Evolutionary conservation across 2,113 vertebrate species (phyloP).

Genomic region (Atrichornis clamosus): DNA sequence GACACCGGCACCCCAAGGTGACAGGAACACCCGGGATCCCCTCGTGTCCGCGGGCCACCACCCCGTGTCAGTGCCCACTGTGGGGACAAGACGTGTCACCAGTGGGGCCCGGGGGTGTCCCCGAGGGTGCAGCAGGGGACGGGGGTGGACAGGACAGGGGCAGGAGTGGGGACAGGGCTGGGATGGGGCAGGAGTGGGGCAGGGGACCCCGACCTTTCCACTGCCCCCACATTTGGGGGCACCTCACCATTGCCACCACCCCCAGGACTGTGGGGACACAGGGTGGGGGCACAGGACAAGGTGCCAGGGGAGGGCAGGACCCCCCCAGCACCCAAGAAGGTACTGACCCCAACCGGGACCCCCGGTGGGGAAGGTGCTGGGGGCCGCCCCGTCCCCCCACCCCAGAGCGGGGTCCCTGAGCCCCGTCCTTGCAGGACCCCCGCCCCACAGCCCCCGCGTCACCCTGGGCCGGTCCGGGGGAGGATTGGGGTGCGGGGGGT

Average conservation of each 20-base stretch:
- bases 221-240: background rate
- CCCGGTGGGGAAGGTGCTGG: background rate
- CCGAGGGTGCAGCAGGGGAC: background rate
- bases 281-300: background rate
- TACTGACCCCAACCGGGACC: background rate
- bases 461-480: background rate
- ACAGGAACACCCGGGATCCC: background rate
- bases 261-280: background rate
- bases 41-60: accelerated
- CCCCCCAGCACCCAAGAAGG: background rate
- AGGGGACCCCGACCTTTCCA: background rate
- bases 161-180: background rate
- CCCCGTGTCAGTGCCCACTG: background rate
- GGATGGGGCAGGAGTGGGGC: background rate
- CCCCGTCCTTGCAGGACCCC: background rate
- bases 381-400: background rate
- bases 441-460: background rate
- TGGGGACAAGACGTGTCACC: background rate
- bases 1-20: background rate
- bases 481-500: background rate
- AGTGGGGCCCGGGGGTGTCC: background rate
- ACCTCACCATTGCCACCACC: accelerated
- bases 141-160: background rate
- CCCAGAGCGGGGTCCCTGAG: background rate
- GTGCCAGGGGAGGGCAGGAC: background rate